Base-by-base conservation (phyloP, 2,888 invertebrate species). In the Allophyes oxyacanthae region DNA sequence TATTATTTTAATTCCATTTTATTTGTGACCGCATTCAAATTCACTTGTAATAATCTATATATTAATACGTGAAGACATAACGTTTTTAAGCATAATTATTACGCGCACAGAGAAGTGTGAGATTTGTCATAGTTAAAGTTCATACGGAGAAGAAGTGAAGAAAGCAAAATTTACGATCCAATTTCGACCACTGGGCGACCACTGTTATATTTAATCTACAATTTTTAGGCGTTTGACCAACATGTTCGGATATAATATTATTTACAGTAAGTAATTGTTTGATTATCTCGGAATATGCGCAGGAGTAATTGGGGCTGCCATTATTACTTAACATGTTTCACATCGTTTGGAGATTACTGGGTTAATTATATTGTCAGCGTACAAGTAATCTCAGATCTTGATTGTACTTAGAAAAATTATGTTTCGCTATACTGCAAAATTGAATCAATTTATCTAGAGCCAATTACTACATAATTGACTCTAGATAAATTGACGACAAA, bases 321-420 rank as follows among this genome's bases (percentile, higher is more conserved):
- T 42, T 51, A 51, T 64, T 58, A 45, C 50, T 42, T 54, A 63
- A 64, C 58, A 42, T 49, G 54, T 40, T 34, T 51, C 20, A 67
- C 44, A 51, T 64, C 49, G 11, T 28, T 26, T 38, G 20, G 28
- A 41, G 58, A 11, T 52, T 49, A 49, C 41, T 67, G 20, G 50
- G 51, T 55, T 55, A 64, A 55, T 64, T 54, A 51, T 48, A 56
- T 33, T 50, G 41, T 48, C 38, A 46, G 15, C 8, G n/a, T 37
- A 15, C 32, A 45, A 8, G 11, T 30, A 38, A 45, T 37, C 32
- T 51, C 38, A 36, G 26, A 20, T 25, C 33, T 46, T 50, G 50
- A 33, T 48, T 40, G 13, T 36, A 48, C 34, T 37, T 51, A 55
- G 63, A 55, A 44, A 55, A 55, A 44, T 50, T 1, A 42, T 15